Base-by-base conservation (phyloP, 2,113 vertebrate species). In the Setophaga petechia region DNA sequence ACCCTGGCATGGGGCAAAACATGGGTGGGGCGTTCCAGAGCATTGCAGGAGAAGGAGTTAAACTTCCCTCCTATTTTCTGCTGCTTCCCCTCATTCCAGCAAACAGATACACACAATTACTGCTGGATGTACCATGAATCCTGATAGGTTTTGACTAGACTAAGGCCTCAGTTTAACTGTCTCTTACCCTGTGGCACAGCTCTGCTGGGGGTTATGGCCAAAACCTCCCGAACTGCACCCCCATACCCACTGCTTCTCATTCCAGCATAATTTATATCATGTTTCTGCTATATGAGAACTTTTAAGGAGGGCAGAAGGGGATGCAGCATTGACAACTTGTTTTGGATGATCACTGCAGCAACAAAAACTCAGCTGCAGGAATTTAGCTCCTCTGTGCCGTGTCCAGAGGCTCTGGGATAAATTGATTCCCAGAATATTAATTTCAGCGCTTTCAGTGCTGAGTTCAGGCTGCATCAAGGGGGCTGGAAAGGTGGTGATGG, bases 271-370 rank as follows among this genome's bases (percentile, higher is more conserved):
- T 54, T 66, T 43, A 8, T 5, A 16, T 37, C 31, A 1, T 4
- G 1, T 52, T 89, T 84, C 54, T 89, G 37, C 25, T 8, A 7
- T 23, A 39, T 0, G 7, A 65, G 35, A 47, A 19, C 2, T 84
- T 77, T 59, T 13, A 51, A 58, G 35, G 61, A 65, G 11, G 15
- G 30, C 33, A 23, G 85, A 51, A 75, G 39, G 55, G 74, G n/a
- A 89, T 0, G 0, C 37, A 77, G 88, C 33, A 74, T 78, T 0
- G 0, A 74, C n/a, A 27, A 27, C 72, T 75, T 5, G 1, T 44
- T 90, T 84, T 47, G 81, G 41, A 77, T 73, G 57, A 77, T 92
- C 88, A 65, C 68, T 52, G 18, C 68, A 90, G 93, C 85, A 93
- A 81, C 85, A 93, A 87, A 87, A 93, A 30, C 49, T 67, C 25